phyloP scores from a whole-genome alignment of 2,113 vertebrate species.

The Pongo pygmaeus region DNA sequence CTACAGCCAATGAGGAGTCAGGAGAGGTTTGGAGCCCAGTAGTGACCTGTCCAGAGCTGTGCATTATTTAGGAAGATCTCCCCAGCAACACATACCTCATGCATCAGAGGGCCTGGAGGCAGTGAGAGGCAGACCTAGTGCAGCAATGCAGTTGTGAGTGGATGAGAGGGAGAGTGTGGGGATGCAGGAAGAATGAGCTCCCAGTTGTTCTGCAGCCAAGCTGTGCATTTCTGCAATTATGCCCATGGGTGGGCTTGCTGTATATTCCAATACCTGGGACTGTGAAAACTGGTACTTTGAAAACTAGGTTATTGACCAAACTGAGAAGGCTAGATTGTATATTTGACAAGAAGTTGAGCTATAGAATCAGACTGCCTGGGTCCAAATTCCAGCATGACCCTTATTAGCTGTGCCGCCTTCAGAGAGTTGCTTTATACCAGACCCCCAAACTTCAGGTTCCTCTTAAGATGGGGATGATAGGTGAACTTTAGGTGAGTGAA shows the following conservation, averaged over 20 bases:
- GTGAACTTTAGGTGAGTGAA: background rate
- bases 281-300: slow-evolving; percentile 23
- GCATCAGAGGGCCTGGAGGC: background rate
- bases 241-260: background rate
- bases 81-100: background rate
- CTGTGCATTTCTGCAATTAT: background rate
- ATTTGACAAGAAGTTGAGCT: slow-evolving; percentile 7
- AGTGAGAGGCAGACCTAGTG: background rate
- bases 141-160: background rate
- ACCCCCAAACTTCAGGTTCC: background rate
- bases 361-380: background rate
- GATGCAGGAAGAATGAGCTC: background rate
- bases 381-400: slow-evolving; percentile 26
- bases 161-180: background rate
- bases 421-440: background rate
- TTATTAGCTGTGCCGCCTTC: background rate
- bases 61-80: slow-evolving; percentile 68
- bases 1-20: background rate
- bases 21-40: slow-evolving; percentile 35
- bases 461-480: background rate
- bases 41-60: background rate
- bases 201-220: rapidly evolving
- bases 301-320: slow-evolving; percentile 57
- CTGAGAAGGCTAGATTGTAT: background rate
- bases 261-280: slow-evolving; percentile 25